Percentiles rank a stretch among this genome's conserved stretches.
phyloP scores from a whole-genome alignment of 2,113 vertebrate genomes.

The Carollia perspicillata region DNA sequence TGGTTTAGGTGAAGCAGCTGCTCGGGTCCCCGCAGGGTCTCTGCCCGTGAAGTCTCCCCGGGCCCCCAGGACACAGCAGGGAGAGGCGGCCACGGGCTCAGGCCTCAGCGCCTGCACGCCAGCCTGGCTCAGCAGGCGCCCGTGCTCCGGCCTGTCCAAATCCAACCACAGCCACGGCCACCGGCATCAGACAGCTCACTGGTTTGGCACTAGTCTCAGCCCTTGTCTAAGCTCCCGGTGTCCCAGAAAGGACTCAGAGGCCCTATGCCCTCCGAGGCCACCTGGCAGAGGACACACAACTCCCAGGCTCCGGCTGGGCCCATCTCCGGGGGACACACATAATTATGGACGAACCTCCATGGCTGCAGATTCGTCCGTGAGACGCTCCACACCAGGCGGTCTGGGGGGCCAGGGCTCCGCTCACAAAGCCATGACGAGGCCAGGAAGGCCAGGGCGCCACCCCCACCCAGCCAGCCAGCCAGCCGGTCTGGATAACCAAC shows the following conservation, averaged over 20 bases:
- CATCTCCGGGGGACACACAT: accelerated
- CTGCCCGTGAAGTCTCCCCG: not conserved
- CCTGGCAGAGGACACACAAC: not conserved
- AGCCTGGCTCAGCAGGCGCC: not conserved
- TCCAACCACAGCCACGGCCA: not conserved
- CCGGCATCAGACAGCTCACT: accelerated
- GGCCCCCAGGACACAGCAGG: not conserved
- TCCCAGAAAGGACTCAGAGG: not conserved
- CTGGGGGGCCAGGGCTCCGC: too few relatives aligned
- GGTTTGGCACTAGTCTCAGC: not conserved
- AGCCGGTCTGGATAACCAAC: accelerated
- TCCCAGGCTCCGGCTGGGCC: not conserved
- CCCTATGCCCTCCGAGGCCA: not conserved
- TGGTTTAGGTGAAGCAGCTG: not conserved
- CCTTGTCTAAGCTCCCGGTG: accelerated
- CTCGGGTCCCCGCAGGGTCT: not conserved
- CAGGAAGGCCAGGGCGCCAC: not conserved
- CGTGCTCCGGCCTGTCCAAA: too few relatives aligned
- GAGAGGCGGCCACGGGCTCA: not conserved
- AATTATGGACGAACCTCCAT: not conserved
- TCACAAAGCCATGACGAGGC: not conserved
- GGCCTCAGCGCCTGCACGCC: not conserved
- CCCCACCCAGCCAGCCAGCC: not conserved
- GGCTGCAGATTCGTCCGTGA: not conserved
- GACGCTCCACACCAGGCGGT: accelerated